Evolutionary conservation across 2,888 invertebrate genomes (phyloP), one percentile per base, ranked within the genome.

Genomic region (Candidula unifasciata): DNA sequence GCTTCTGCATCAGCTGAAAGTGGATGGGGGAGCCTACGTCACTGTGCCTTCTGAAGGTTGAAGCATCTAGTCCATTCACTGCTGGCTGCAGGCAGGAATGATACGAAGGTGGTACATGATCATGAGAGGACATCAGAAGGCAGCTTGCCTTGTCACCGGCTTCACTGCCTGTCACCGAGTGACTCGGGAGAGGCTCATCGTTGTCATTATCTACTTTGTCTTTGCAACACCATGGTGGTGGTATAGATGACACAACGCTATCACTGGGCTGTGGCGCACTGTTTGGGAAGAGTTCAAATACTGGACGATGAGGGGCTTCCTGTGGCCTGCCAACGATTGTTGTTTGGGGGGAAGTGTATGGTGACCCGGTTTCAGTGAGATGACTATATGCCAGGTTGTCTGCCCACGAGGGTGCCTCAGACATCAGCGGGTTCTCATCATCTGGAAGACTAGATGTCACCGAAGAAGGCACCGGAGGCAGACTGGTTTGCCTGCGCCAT

Each of bases 361-460:
- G 92, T 1, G 92, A 92, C 10, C 90, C 91, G 8, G 91, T 88
- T 71, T 91, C 91, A 52, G 89, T 90, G 37, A 91, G 87, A 82
- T 91, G 91, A 91, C 97, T 95, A 93, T 98, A 98, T 92, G 98
- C 97, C 93, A 97, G 97, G 94, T 98, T 98, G 60, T 97, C 97
- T 73, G 97, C 97, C 98, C 98, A 98, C 24, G 97, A 96, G 18
- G 98, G 98, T 93, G 98, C 98, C 94, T 98, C 98, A 69, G 96
- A 96, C 77, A 91, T 88, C 16, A 90, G 86, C 0, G 93, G 92
- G 66, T 87, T 83, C n/a, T 91, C 90, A 81, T 92, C 91, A 84
- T 91, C 89, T 13, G 89, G 88, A 77, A 90, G 87, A 35, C 88
- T 85, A 71, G 89, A 87, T 1, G 89, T 88, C 5, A 85, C 54